Percentiles rank a stretch among this genome's conserved stretches.
Evolutionary conservation across 2,888 invertebrate species (phyloP).

Genomic region (Miltochrista miniata): DNA sequence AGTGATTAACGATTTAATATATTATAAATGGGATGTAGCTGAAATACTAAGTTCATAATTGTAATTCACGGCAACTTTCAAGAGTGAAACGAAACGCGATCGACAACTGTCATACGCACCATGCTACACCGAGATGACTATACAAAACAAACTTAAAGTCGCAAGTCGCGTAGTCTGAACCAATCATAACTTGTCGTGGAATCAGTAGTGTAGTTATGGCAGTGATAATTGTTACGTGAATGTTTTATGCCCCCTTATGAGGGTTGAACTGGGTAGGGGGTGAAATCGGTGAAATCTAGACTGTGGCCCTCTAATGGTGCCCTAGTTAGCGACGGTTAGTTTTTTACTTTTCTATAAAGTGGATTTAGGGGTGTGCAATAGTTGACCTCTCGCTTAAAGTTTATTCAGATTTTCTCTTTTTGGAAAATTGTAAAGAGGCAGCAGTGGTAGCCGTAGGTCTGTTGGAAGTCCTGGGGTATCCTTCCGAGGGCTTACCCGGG

Average conservation of each 20-base stretch:
- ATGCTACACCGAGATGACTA: too few species aligned
- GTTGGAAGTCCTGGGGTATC: too few species aligned
- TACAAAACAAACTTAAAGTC: too few species aligned
- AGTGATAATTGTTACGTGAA: slow-evolving; percentile 33
- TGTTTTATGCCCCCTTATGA: slow-evolving; percentile 21
- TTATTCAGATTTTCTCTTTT: too few species aligned
- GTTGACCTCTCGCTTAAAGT: neutral
- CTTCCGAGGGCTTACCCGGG: too few species aligned
- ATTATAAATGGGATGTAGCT: too few species aligned
- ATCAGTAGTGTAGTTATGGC: slow-evolving; percentile 18
- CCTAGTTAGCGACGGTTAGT: neutral
- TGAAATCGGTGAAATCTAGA: slow-evolving; percentile 5
- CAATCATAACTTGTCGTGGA: slow-evolving; percentile 25
- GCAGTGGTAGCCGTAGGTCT: neutral
- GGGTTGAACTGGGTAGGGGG: neutral
- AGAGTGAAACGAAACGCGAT: too few species aligned
- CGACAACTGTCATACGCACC: too few species aligned
- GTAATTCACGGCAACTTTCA: too few species aligned
- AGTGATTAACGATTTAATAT: too few species aligned
- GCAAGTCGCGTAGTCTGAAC: neutral
- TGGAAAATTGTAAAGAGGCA: too few species aligned
- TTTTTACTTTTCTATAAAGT: neutral
- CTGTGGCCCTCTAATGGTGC: slow-evolving; percentile 7
- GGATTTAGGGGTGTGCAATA: neutral
- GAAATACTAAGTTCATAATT: too few species aligned